Percentiles rank a stretch among this genome's conserved stretches.
These are phyloP conservation scores for Actinia equina DNA, from an alignment of 64 coral and sea anemone species.

Conservation along the genomic window DNA sequence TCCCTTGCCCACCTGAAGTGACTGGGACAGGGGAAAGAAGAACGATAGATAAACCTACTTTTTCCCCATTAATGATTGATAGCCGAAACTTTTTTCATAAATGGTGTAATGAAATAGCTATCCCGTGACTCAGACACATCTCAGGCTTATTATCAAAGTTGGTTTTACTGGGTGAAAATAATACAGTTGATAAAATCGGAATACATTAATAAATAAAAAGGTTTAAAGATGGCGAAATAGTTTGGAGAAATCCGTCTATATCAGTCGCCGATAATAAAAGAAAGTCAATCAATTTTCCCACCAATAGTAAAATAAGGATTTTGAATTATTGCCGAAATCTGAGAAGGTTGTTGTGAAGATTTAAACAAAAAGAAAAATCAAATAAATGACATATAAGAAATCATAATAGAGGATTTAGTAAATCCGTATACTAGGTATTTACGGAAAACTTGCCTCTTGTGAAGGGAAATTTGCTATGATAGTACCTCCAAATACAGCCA, in stretches of 20 bases:
- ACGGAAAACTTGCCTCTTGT: slow-evolving; percentile 59
- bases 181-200: not conserved
- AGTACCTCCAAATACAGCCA: slow-evolving; percentile 69
- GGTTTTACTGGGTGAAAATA: not conserved
- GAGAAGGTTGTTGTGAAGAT: too few species aligned
- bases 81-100: not conserved
- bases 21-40: not conserved
- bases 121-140: not conserved
- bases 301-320: too few species aligned
- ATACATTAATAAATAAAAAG: not conserved
- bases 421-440: not conserved
- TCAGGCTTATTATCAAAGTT: too few species aligned
- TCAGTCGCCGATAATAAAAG: not conserved
- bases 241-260: not conserved
- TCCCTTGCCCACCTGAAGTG: not conserved
- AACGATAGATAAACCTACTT: not conserved
- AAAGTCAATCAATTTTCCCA: not conserved
- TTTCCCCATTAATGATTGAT: not conserved
- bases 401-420: too few species aligned
- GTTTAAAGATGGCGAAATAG: not conserved
- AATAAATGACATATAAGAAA: too few species aligned
- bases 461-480: slow-evolving; percentile 93
- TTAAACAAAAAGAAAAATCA: too few species aligned
- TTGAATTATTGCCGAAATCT: too few species aligned
- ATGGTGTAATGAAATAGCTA: not conserved